Evolutionary conservation across 2,888 invertebrate genomes (phyloP).

Genomic region (Nasonia oneida): DNA sequence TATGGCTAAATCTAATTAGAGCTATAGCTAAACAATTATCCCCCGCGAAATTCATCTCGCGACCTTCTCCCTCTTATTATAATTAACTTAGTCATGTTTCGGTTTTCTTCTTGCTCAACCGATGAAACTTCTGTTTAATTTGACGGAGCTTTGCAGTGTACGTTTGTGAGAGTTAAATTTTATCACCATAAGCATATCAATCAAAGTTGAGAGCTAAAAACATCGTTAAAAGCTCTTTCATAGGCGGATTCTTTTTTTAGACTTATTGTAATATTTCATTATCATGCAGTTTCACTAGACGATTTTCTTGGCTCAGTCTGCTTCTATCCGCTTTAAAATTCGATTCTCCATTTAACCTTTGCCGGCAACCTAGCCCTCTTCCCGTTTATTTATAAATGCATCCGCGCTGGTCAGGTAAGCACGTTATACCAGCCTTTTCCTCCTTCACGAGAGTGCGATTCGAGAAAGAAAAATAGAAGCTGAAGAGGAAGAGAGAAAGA

Average conservation of each 20-base stretch:
- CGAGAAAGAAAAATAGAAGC: conserved; percentile 6
- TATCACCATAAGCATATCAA: not conserved
- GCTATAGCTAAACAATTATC: not conserved
- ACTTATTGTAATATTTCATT: conserved; percentile 1
- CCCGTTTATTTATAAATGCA: conserved; percentile 17
- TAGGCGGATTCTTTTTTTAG: not conserved
- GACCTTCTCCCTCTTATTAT: conserved; percentile 26
- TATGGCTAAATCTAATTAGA: not conserved
- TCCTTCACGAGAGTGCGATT: not conserved
- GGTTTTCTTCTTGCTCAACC: too few species aligned
- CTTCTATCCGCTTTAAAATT: not conserved
- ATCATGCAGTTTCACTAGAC: not conserved
- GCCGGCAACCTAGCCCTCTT: not conserved
- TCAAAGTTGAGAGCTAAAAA: not conserved
- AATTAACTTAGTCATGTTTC: not conserved
- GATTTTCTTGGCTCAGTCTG: not conserved
- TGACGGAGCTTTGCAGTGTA: not conserved
- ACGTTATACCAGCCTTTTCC: not conserved
- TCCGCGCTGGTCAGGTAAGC: conserved; percentile 11
- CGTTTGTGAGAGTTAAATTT: not conserved
- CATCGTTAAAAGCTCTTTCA: not conserved
- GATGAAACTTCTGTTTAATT: conserved; percentile 27
- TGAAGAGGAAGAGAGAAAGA: not conserved
- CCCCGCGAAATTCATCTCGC: not conserved
- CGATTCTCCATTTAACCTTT: conserved; percentile 6